Base-by-base conservation (phyloP, 1,140 invertebrate species). In the Lethrus apterus region DNA sequence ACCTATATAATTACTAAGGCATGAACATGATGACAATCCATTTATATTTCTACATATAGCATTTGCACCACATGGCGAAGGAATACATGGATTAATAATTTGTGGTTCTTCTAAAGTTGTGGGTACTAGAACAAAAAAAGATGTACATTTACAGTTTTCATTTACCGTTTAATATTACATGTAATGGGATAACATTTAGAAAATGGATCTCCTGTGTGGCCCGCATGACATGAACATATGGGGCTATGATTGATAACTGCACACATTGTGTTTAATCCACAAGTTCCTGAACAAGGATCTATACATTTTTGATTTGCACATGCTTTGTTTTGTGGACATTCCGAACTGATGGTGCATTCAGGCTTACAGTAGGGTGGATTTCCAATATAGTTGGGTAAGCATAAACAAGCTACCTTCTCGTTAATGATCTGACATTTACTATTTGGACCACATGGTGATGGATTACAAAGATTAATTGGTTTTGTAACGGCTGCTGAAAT, bases 381-480 rank as follows among this genome's bases (percentile, higher is more conserved):
- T 34, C 73, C 71, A 31, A 64, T 59, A 55, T 65, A 69, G 41
- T 35, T 55, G 13, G 42, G 51, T 42, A 56, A 51, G 56, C 82
- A 84, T 58, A 76, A 75, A 58, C 84, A 86, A 3, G 79, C 75
- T 2, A 81, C 78, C 60, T 79, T 74, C 33, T 69, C 69, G 55
- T 80, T 78, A 20, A 71, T 72, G 53, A 79, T 75, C 54, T 79
- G 74, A 64, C 84, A 86, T 53, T 79, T 66, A 57, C 78, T 78
- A 59, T 86, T 78, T 10, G 79, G 74, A 18, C 87, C 87, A 64
- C 86, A 89, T 2, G 83, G 83, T 14, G 79, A 83, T 14, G 83
- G 81, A 45, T 69, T 66, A 59, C 84, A 86, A 1, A 79, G 81
- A 59, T 83, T 38, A 11, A 23, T 21, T 8, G 54, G 52, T 26